Base-by-base conservation (phyloP, 2,797 vertebrate species). In the Vultur gryphus region DNA sequence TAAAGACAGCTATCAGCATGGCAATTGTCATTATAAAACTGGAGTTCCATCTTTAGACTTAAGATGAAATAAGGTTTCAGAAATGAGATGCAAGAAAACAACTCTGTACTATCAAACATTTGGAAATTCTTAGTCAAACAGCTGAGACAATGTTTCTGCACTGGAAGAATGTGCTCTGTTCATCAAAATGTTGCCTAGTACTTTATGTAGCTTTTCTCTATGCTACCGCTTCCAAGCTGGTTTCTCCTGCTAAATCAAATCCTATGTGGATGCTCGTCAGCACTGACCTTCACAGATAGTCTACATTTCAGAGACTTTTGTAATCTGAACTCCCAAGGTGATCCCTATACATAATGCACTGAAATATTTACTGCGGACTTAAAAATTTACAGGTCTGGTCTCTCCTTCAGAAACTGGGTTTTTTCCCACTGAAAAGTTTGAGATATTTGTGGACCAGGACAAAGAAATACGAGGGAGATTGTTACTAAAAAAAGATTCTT, bases 71-170 rank as follows among this genome's bases (percentile, higher is more conserved):
- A 73, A 75, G 31, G 86, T 64, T 93, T 90, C 52, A 64, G 67
- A 91, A 94, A 89, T 46, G 13, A 93, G 61, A 84, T 37, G 46
- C 62, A 89, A 62, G 55, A 66, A 92, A 89, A 87, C 82, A 82
- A 93, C 59, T 13, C 80, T 69, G 61, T 41, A 37, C 75, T 52
- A 86, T 59, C 33, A 84, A 89, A 93, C 72, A 76, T 57, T 95
- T 93, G 95, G 93, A 95, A 96, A 94, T 78, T 95, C 84, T 95
- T 59, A 87, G 61, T 92, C 90, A 94, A 96, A 86, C 76, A 96
- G 90, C 92, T 76, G 89, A 96, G 72, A 92, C 65, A 58, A 91
- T 58, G 69, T 69, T 96, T 77, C 90, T 67, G 13, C 39, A 28
- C 76, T 89, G 54, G 8, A 89, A 72, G 57, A 86, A 91, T 25